Evolutionary conservation across 2,797 vertebrate species (phyloP).

Genomic region (Pampus argenteus): DNA sequence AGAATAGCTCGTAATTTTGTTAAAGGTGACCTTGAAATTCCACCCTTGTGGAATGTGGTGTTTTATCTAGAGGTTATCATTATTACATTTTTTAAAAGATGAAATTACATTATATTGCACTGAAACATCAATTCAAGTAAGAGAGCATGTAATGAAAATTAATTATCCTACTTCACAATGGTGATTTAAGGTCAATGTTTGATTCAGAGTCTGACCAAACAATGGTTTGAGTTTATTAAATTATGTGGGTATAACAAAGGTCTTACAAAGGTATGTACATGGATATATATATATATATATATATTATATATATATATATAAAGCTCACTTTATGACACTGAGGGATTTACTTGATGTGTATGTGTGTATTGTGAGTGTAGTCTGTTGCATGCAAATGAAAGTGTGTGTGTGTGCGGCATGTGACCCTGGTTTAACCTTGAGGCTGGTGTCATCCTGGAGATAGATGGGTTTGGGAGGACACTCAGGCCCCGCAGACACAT

Average conservation of each 20-base stretch:
- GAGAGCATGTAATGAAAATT: not conserved
- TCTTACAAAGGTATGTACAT: too few species aligned
- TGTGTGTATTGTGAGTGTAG: not conserved
- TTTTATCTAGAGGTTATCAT: not conserved
- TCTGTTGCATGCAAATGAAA: slow-evolving; percentile 19
- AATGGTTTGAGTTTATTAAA: not conserved
- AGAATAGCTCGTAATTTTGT: not conserved
- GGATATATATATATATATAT: too few species aligned
- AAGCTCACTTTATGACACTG: not conserved
- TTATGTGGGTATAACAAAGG: slow-evolving; percentile 3
- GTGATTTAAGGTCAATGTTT: not conserved
- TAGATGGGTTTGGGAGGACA: slow-evolving; percentile 57
- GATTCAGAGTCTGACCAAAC: not conserved
- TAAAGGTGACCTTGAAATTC: not conserved
- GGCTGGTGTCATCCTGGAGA: slow-evolving; percentile 54
- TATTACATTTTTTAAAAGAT: not conserved
- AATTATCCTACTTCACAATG: not conserved
- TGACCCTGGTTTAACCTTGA: slow-evolving; percentile 61
- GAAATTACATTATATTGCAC: too few species aligned
- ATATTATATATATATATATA: too few species aligned
- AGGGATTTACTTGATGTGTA: not conserved
- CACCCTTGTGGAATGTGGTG: not conserved
- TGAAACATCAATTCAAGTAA: not conserved
- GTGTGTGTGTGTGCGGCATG: slow-evolving; percentile 3
- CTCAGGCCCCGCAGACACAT: slow-evolving; percentile 52